Conservation (phyloP, 1,140 invertebrate genomes). For the Rhopalosiphum maidis region DNA sequence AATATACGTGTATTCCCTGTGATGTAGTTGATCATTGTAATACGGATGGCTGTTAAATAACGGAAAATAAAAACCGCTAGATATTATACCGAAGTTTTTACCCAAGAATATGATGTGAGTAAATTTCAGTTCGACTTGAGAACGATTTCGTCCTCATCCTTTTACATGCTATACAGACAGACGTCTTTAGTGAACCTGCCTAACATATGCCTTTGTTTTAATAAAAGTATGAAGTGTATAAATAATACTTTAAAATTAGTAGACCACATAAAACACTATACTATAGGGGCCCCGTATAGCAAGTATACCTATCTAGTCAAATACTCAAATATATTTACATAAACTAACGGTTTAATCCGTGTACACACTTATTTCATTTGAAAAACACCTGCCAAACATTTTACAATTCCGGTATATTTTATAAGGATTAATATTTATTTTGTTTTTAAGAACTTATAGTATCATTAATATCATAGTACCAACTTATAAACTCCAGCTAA, state of each 20-base stretch:
- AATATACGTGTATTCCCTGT: neutral
- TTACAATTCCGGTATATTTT: neutral
- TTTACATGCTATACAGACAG: neutral
- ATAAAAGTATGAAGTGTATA: neutral
- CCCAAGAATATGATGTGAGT: neutral
- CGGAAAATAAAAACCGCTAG: neutral
- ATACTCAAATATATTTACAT: neutral
- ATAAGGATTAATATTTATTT: neutral
- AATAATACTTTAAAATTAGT: neutral
- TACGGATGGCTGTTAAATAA: neutral
- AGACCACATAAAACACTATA: neutral
- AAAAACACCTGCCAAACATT: neutral
- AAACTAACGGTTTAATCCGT: neutral
- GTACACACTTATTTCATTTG: neutral
- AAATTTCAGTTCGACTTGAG: neutral
- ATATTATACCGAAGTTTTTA: neutral
- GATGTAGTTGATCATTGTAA: neutral
- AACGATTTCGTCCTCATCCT: neutral
- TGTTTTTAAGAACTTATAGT: too few relatives aligned
- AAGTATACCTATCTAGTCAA: neutral
- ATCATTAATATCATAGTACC: neutral
- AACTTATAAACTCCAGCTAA: neutral
- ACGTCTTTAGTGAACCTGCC: neutral
- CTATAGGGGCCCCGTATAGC: neutral
- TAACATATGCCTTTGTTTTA: neutral